Base-by-base conservation (phyloP, 2,113 vertebrate genomes). In the Puffinus mauretanicus region DNA sequence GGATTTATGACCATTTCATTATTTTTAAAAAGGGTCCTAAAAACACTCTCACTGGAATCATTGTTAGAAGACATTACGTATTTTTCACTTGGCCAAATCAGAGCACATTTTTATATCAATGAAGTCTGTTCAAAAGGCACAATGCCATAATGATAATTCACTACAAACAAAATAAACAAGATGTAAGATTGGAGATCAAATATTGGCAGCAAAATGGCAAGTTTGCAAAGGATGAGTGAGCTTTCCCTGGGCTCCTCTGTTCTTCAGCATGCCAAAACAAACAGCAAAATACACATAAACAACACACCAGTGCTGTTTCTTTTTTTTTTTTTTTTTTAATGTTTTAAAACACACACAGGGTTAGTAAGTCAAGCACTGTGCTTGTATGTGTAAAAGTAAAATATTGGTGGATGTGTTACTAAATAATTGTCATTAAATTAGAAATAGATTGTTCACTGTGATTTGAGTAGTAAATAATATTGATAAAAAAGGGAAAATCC, bases 161-260 rank as follows among this genome's bases (percentile, higher is more conserved):
- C 89, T 90, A 93, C 96, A 97, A 97, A 96, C 90, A 98, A 97
- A 98, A 97, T 96, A 98, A 98, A 98, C 94, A 98, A 98, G 94
- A 95, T 96, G 78, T 95, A 97, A 97, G 97, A 98, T 79, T 92
- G 93, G 84, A 97, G 94, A 98, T 96, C 96, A 98, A 97, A 98
- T 97, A 98, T 97, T 97, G 97, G 96, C 98, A 98, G 97, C 90
- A 95, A 94, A 96, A 64, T 84, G 55, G 60, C 88, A 94, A 96
- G 94, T 96, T 96, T 97, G 82, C 79, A 86, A 91, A 98, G 89
- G 96, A 97, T 72, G 81, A 97, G 82, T 15, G 86, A 96, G 86
- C 73, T 97, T 95, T 97, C 90, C 79, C 95, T 58, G 60, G 11
- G 72, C 52, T 93, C 86, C 72, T 78, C 52, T 38, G 32, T 55